Conservation (phyloP, 2,888 invertebrate genomes). For the Agrypnus murinus region DNA sequence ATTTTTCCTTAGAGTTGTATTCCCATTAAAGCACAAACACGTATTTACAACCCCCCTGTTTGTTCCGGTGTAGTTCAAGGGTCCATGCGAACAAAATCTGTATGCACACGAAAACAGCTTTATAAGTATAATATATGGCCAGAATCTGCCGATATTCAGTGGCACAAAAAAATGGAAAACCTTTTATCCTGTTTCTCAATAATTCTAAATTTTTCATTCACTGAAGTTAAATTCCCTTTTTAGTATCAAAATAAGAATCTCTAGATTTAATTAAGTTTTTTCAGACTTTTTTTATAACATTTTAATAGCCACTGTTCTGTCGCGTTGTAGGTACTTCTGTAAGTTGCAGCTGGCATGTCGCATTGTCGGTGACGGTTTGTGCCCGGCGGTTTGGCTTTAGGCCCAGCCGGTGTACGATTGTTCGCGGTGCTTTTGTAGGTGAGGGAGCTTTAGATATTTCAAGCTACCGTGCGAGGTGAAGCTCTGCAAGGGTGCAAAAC, state of each 20-base stretch:
- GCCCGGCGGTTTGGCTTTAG: conserved; percentile 51
- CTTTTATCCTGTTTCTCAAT: too few species aligned
- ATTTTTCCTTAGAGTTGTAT: too few species aligned
- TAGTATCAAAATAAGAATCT: too few species aligned
- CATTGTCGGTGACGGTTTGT: conserved; percentile 44
- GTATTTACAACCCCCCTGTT: conserved; percentile 7
- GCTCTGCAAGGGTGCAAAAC: conserved; percentile 55
- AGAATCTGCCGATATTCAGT: conserved; percentile 3
- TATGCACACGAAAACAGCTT: conserved; percentile 4
- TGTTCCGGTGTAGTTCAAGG: conserved; percentile 20
- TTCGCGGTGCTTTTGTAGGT: conserved; percentile 47
- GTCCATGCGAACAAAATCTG: conserved; percentile 8
- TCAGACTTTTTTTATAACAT: background rate
- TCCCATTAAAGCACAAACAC: conserved; percentile 6
- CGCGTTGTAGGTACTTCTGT: background rate
- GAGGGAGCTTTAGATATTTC: conserved; percentile 44
- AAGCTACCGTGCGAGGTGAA: conserved; percentile 45
- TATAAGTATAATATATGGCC: conserved; percentile 17
- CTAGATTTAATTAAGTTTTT: too few species aligned
- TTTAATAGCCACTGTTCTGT: conserved; percentile 5
- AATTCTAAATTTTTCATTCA: too few species aligned
- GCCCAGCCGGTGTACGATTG: conserved; percentile 46
- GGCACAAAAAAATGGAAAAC: conserved; percentile 11
- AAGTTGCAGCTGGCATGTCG: conserved; percentile 47
- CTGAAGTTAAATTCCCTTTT: too few species aligned